Conservation (phyloP, 2,113 vertebrate genomes). For the Cyrtonyx montezumae region DNA sequence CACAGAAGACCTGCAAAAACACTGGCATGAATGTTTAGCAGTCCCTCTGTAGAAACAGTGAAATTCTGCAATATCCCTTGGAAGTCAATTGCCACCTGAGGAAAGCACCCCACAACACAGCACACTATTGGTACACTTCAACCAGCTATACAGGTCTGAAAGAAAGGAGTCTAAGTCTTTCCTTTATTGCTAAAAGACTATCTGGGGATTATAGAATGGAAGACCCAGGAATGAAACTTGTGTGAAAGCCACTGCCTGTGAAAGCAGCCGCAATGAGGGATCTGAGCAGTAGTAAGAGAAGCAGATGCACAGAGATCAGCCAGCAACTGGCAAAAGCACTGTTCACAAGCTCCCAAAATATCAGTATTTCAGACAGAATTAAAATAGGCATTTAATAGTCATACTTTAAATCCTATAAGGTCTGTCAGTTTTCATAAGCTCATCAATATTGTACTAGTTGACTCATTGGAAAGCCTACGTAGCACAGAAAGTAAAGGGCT, state of each 20-base stretch:
- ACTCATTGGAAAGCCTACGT: background rate
- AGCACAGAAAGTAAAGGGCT: background rate
- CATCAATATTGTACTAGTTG: background rate
- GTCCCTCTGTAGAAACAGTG: background rate
- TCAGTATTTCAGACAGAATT: background rate
- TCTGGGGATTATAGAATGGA: background rate
- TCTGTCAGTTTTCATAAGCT: background rate
- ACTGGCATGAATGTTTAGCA: background rate
- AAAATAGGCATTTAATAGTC: background rate
- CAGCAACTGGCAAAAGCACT: background rate
- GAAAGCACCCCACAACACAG: background rate
- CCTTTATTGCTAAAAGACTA: background rate
- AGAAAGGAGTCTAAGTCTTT: background rate
- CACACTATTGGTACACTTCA: fast-evolving
- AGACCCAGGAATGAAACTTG: background rate
- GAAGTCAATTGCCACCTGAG: background rate
- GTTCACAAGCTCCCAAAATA: background rate
- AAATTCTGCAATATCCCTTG: background rate
- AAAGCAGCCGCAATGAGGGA: background rate
- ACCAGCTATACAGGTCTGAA: fast-evolving
- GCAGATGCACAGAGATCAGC: background rate
- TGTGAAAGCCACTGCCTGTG: background rate
- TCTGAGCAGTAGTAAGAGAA: background rate
- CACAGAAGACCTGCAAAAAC: background rate
- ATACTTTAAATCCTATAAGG: background rate